Evolutionary conservation across 2,113 vertebrate genomes (phyloP), one percentile per base, ranked within the genome.

Genomic region (Quiscalus mexicanus): DNA sequence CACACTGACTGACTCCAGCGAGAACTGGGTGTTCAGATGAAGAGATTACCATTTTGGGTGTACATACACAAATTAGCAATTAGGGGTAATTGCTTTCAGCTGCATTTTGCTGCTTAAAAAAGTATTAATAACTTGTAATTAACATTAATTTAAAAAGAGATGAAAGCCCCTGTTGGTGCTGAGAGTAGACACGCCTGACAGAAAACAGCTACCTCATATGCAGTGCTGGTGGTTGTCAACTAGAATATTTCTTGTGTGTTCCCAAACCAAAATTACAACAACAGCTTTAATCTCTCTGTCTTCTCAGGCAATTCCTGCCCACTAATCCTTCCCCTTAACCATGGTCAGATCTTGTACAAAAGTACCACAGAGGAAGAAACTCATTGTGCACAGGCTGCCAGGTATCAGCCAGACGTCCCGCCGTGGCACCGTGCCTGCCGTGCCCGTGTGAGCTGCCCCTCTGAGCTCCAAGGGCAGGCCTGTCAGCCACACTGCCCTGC

Each of bases 51-150:
- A 75, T 70, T 96, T 71, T 25, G 89, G 86, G 84, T 84, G 74
- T 84, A 90, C 0, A 2, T 81, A 90, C 73, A 89, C 77, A 93
- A 91, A 95, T 96, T 92, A 95, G 87, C 65, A 91, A 92, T 96
- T 96, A 96, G 24, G 24, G 16, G n/a, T 93, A 95, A 97, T 95
- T 95, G 93, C 91, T 92, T 87, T 94, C 94, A 97, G 94, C 87
- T 97, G 96, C 87, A 91, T 91, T 96, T 94, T 73, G 6, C 69
- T 87, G 52, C 23, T 73, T 13, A 10, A 80, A 84, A 75, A 94
- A 92, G 91, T 69, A 96, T 33, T 89, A 94, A 81, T 81, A 78
- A 89, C 77, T 84, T 73, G 58, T 83, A 96, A 97, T 97, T 95
- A 95, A 64, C 65, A 59, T 41, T 91, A 91, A 96, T 97, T 96